Evolutionary conservation across 2,113 vertebrate genomes (phyloP).

Genomic region (Calonectris borealis): DNA sequence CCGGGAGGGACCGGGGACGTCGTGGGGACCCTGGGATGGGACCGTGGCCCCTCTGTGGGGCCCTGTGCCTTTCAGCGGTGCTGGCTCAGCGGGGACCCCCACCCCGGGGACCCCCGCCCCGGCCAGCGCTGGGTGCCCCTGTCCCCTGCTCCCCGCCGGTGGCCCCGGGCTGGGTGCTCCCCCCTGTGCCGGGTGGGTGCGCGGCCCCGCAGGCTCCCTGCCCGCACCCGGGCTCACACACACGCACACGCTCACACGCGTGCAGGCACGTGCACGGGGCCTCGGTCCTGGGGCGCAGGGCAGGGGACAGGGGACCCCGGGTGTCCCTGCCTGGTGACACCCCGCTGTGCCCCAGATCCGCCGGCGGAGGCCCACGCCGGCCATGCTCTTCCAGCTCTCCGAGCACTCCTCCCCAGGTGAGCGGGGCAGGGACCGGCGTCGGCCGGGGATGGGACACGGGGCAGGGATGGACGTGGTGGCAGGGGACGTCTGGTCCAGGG

Average conservation of each 20-base stretch:
- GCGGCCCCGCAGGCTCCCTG: not conserved
- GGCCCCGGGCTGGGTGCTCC: not conserved
- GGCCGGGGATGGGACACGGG: not conserved
- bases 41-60: not conserved
- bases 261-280: not conserved
- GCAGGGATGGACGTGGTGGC: not conserved
- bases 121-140: not conserved
- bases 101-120: not conserved
- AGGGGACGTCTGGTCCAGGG: not conserved
- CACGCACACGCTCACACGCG: too few relatives aligned
- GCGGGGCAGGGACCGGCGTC: not conserved
- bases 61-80: not conserved
- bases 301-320: not conserved
- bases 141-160: not conserved
- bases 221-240: not conserved
- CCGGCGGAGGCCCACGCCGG: conserved; percentile 90
- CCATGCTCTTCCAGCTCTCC: conserved; percentile 89
- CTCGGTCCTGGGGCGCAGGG: not conserved
- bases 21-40: not conserved
- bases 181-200: not conserved
- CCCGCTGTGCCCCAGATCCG: conserved; percentile 78
- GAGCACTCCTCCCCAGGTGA: conserved; percentile 92
- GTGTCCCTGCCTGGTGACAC: not conserved
- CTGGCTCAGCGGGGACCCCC: not conserved
- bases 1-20: not conserved